These are phyloP conservation scores for Pachyuromys duprasi DNA, from an alignment of 2,797 vertebrate species.

Conservation along the genomic window DNA sequence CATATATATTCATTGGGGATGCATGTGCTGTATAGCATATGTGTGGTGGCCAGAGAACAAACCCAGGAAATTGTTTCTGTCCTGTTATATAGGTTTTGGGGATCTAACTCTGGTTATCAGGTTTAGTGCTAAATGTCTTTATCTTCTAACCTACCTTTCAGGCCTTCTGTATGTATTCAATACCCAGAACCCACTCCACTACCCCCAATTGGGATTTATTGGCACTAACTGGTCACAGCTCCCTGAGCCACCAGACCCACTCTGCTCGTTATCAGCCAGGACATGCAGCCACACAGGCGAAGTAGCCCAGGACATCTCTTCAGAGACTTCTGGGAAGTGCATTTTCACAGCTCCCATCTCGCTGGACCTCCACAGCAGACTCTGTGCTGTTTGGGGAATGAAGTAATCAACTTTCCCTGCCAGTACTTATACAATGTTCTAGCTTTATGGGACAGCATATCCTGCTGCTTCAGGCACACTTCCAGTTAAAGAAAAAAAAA, in stretches of 20 bases:
- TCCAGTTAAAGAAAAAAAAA: slow-evolving; percentile 59
- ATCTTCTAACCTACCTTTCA: neutral
- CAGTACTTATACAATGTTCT: slow-evolving; percentile 64
- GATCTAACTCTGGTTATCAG: neutral
- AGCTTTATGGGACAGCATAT: slow-evolving; percentile 57
- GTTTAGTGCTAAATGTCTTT: neutral
- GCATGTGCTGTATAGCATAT: neutral
- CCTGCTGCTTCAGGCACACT: slow-evolving; percentile 63
- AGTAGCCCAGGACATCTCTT: rapidly evolving
- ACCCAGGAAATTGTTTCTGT: neutral
- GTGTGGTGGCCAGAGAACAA: neutral
- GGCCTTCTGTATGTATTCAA: neutral
- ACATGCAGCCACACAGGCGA: neutral
- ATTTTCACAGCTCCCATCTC: rapidly evolving
- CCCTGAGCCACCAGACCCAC: neutral
- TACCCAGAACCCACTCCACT: neutral
- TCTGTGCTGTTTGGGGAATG: slow-evolving; percentile 48
- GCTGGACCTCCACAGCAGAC: neutral
- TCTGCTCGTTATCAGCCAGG: neutral
- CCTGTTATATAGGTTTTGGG: neutral
- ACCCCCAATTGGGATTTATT: neutral
- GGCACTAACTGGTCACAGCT: neutral
- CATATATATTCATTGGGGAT: neutral
- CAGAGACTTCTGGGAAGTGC: neutral
- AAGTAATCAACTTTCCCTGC: slow-evolving; percentile 71